Percentiles rank a stretch among this genome's conserved stretches.
These are phyloP conservation scores for Sarotherodon lohbergeri DNA, from an alignment of 2,113 vertebrate species.

Conservation along the genomic window DNA sequence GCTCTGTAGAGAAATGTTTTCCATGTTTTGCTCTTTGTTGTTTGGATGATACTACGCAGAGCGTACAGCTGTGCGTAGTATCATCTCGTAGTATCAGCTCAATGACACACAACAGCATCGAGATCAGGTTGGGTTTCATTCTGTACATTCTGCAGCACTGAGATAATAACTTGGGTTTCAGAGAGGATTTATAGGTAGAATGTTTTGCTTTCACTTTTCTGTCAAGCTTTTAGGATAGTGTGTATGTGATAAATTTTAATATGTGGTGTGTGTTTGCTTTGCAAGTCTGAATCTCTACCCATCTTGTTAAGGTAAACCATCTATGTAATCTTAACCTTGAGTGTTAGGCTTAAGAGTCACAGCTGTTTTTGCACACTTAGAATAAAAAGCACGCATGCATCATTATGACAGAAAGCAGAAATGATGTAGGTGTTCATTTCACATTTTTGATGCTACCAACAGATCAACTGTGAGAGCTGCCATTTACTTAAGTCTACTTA, in stretches of 20 bases:
- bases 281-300: background rate
- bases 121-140: slow-evolving; percentile 8
- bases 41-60: background rate
- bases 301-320: background rate
- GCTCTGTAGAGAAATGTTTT: background rate
- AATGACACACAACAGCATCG: background rate
- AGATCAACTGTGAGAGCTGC: background rate
- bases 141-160: slow-evolving; percentile 19
- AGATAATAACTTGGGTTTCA: background rate
- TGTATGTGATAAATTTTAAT: background rate
- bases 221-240: background rate
- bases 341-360: background rate
- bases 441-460: background rate
- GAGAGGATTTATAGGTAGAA: background rate
- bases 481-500: background rate
- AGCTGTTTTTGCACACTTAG: background rate
- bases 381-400: background rate
- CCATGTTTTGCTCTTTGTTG: background rate
- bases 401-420: background rate
- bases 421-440: background rate
- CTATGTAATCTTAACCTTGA: background rate
- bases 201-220: background rate
- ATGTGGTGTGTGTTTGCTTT: background rate
- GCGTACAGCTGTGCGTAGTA: no score
- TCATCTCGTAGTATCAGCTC: no score